phyloP scores from a whole-genome alignment of 2,113 vertebrate genomes.

The Ptychochromis oligacanthus region DNA sequence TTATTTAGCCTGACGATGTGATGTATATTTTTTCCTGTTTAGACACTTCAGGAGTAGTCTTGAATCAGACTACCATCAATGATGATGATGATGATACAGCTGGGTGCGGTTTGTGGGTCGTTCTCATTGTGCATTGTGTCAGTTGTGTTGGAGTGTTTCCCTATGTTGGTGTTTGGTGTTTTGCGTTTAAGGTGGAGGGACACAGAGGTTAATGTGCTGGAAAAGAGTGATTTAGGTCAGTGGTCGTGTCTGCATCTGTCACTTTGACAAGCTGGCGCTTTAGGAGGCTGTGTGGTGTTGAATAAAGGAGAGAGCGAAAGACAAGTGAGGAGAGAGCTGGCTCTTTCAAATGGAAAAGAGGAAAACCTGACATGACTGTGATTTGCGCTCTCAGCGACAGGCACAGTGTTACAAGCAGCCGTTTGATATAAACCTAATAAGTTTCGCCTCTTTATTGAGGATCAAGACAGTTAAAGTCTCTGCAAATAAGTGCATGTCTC shows the following conservation, averaged over 20 bases:
- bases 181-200: slow-evolving; percentile 67
- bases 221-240: slow-evolving; percentile 82
- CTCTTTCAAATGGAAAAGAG: slow-evolving; percentile 57
- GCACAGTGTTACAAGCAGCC: slow-evolving; percentile 53
- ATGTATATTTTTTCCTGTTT: slow-evolving; percentile 23
- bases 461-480: slow-evolving; percentile 69
- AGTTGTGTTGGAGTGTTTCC: slow-evolving; percentile 27
- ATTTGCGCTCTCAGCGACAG: slow-evolving; percentile 62
- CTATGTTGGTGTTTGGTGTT: slow-evolving; percentile 41
- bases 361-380: slow-evolving; percentile 60
- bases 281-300: slow-evolving; percentile 46
- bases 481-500: slow-evolving; percentile 68
- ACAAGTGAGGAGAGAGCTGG: slow-evolving; percentile 48
- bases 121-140: slow-evolving; percentile 42
- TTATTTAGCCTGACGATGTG: slow-evolving; percentile 33
- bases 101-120: slow-evolving; percentile 19
- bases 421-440: slow-evolving; percentile 76
- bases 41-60: slow-evolving; percentile 39
- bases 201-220: slow-evolving; percentile 77
- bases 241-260: slow-evolving; percentile 76
- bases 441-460: slow-evolving; percentile 72
- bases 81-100: slow-evolving; percentile 10
- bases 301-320: slow-evolving; percentile 61
- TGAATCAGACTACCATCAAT: too few species aligned
- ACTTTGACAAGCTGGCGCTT: slow-evolving; percentile 64